These are phyloP conservation scores for Oceanodroma leucorhoa DNA, from an alignment of 2,797 vertebrate genomes.

Conservation along the genomic window DNA sequence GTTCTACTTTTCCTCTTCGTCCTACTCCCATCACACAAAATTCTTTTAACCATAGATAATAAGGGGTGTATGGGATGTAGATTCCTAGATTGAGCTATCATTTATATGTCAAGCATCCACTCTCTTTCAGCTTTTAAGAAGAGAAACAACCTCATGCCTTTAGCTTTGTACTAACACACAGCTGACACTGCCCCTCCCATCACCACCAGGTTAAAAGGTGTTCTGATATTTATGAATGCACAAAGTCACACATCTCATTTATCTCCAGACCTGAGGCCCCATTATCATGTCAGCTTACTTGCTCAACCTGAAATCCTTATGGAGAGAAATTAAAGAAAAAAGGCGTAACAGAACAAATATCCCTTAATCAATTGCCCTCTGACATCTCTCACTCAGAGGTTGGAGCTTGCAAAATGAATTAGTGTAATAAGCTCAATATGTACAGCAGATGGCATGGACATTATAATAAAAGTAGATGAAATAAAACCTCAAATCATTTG, in stretches of 20 bases:
- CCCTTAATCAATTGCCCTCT: slow-evolving; percentile 52
- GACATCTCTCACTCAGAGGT: slow-evolving; percentile 28
- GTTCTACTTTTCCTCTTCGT: neutral
- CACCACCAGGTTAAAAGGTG: slow-evolving; percentile 1
- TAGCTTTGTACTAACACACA: neutral
- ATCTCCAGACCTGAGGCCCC: slow-evolving; percentile 3
- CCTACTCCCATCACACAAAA: neutral
- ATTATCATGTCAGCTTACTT: slow-evolving; percentile 34
- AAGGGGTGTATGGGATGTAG: neutral
- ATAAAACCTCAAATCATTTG: slow-evolving; percentile 46
- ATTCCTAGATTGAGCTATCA: neutral
- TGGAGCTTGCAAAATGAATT: slow-evolving; percentile 9
- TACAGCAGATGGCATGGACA: slow-evolving; percentile 42
- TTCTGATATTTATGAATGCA: slow-evolving; percentile 57
- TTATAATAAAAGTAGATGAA: slow-evolving; percentile 43
- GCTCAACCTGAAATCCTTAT: neutral
- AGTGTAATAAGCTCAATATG: slow-evolving; percentile 46
- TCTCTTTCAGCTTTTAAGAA: slow-evolving; percentile 38
- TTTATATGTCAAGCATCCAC: neutral
- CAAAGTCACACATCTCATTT: slow-evolving; percentile 15
- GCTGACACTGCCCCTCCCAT: neutral
- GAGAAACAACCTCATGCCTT: neutral
- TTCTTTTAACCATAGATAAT: slow-evolving; percentile 4
- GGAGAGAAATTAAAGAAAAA: slow-evolving; percentile 18
- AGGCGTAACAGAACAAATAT: slow-evolving; percentile 3